A percentile compares a stretch with the other conserved stretches of the same genome.
phyloP scores from a whole-genome alignment of 2,113 vertebrate species.

The Naja naja region DNA sequence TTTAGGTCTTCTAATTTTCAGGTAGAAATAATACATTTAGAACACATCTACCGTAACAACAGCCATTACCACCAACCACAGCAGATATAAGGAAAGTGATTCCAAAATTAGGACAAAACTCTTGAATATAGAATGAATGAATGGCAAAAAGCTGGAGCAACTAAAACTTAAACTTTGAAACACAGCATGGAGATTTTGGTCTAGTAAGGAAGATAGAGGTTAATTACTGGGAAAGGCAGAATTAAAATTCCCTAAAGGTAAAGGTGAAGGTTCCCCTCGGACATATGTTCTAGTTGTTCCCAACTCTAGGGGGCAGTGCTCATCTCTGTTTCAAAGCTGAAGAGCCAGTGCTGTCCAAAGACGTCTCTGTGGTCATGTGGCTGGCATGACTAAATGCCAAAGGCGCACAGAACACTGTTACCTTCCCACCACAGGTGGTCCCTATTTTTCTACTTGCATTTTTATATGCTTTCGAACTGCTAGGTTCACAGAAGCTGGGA shows the following conservation, averaged over 20 bases:
- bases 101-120: not conserved
- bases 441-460: too few relatives aligned
- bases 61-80: not conserved
- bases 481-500: too few relatives aligned
- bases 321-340: too few relatives aligned
- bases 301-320: too few relatives aligned
- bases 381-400: too few relatives aligned
- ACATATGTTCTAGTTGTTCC: too few relatives aligned
- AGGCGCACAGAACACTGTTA: too few relatives aligned
- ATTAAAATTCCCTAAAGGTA: not conserved
- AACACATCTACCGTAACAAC: not conserved
- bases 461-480: too few relatives aligned
- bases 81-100: not conserved
- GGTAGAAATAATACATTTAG: not conserved
- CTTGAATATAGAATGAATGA: not conserved
- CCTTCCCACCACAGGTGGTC: too few relatives aligned
- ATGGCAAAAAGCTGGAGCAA: fast-evolving
- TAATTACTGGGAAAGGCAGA: not conserved
- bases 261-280: too few relatives aligned
- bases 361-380: too few relatives aligned
- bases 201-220: not conserved
- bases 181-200: not conserved
- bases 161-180: not conserved
- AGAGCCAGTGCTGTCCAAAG: too few relatives aligned
- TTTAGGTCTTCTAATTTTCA: not conserved